A percentile compares a stretch with the other conserved stretches of the same genome.
Conservation (phyloP, 92 coral and sea anemone species). For the Zoanthus sansibaricus region DNA sequence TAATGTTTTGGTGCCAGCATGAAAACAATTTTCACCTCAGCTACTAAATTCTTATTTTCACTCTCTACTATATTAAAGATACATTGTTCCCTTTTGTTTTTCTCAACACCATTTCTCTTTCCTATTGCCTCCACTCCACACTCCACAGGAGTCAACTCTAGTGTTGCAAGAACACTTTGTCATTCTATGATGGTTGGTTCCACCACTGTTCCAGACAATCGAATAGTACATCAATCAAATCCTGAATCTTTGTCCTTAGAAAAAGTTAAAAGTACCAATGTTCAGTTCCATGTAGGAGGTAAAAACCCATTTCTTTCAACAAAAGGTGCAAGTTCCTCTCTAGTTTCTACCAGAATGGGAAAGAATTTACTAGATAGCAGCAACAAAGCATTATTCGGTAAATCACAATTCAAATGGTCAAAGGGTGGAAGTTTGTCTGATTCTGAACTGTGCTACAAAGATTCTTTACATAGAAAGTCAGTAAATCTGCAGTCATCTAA, state of each 20-base stretch:
- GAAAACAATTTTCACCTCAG: no score
- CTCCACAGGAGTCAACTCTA: no score
- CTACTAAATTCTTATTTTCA: no score
- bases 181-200: not conserved
- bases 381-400: not conserved
- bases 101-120: no score
- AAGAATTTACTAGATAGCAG: not conserved
- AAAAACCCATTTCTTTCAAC: constrained; percentile 51
- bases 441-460: constrained; percentile 29
- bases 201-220: not conserved
- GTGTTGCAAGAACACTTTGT: not conserved
- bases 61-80: no score
- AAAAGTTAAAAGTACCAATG: not conserved
- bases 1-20: no score
- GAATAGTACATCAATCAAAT: not conserved
- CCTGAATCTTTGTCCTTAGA: not conserved
- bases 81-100: no score
- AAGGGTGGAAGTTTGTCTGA: constrained; percentile 25
- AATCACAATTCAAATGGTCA: constrained; percentile 40
- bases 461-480: not conserved
- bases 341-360: not conserved
- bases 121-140: not conserved
- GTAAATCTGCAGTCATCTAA: not conserved
- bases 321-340: not conserved
- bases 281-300: constrained; percentile 16